Evolutionary conservation across 2,113 vertebrate species (phyloP).

Genomic region (Tautogolabrus adspersus): DNA sequence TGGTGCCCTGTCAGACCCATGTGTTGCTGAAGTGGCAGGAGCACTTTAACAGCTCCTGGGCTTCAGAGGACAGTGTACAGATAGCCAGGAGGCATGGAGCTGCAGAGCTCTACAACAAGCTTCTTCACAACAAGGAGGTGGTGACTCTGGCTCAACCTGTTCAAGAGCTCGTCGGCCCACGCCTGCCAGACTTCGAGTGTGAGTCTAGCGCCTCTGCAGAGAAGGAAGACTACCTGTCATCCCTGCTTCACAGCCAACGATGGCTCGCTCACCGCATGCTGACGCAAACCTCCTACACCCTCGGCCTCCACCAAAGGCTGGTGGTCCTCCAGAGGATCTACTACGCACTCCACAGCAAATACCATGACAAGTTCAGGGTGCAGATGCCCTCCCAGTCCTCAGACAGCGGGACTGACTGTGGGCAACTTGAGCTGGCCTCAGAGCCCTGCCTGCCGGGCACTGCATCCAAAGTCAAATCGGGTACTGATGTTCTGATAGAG

Average conservation of each 20-base stretch:
- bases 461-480: slow-evolving; percentile 74
- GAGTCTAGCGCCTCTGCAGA: slow-evolving; percentile 82
- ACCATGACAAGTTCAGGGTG: slow-evolving; percentile 83
- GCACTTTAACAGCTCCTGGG: slow-evolving; percentile 88
- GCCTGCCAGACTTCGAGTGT: slow-evolving; percentile 86
- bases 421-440: slow-evolving; percentile 73
- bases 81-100: slow-evolving; percentile 79
- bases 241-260: slow-evolving; percentile 85
- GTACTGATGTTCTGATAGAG: slow-evolving; percentile 87
- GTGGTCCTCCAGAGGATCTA: slow-evolving; percentile 85
- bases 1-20: slow-evolving; percentile 87
- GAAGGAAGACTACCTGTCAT: slow-evolving; percentile 84
- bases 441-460: slow-evolving; percentile 68
- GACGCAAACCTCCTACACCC: slow-evolving; percentile 82
- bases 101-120: slow-evolving; percentile 79
- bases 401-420: slow-evolving; percentile 71
- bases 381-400: slow-evolving; percentile 74
- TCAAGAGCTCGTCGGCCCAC: slow-evolving; percentile 84
- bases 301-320: slow-evolving; percentile 83
- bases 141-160: slow-evolving; percentile 84
- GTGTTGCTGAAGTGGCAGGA: slow-evolving; percentile 89
- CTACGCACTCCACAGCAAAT: slow-evolving; percentile 86
- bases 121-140: slow-evolving; percentile 85
- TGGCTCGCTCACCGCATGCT: slow-evolving; percentile 83
- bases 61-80: slow-evolving; percentile 81